These are phyloP conservation scores for Prionace glauca DNA, from an alignment of 2,797 vertebrate species.

Conservation along the genomic window DNA sequence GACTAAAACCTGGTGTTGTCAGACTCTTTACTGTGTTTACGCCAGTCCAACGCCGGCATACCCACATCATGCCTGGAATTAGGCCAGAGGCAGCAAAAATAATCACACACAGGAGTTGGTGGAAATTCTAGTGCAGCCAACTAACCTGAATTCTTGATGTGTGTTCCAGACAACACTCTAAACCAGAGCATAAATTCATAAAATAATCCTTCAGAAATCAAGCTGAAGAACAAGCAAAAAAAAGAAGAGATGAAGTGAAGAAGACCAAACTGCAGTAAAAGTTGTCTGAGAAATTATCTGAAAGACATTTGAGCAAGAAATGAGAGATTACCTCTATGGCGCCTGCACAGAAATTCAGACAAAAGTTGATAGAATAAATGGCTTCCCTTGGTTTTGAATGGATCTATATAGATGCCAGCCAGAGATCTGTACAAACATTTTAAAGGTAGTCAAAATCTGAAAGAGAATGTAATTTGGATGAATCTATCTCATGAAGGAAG, in stretches of 20 bases:
- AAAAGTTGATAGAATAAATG: neutral
- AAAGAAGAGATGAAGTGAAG: neutral
- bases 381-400: neutral
- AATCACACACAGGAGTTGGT: neutral
- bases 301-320: neutral
- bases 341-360: neutral
- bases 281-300: neutral
- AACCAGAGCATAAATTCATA: neutral
- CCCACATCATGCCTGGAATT: too few relatives aligned
- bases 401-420: neutral
- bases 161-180: neutral
- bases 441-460: neutral
- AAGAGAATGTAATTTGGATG: neutral
- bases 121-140: neutral
- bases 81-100: too few relatives aligned
- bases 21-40: too few relatives aligned
- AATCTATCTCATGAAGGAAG: neutral
- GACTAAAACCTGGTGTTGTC: too few relatives aligned
- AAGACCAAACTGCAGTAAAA: neutral
- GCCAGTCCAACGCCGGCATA: too few relatives aligned
- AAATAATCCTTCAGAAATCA: neutral
- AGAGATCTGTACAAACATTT: neutral
- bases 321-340: neutral
- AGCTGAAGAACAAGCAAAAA: neutral
- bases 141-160: neutral